These are phyloP conservation scores for Cetonia aurata DNA, from an alignment of 2,888 invertebrate species.

Conservation along the genomic window DNA sequence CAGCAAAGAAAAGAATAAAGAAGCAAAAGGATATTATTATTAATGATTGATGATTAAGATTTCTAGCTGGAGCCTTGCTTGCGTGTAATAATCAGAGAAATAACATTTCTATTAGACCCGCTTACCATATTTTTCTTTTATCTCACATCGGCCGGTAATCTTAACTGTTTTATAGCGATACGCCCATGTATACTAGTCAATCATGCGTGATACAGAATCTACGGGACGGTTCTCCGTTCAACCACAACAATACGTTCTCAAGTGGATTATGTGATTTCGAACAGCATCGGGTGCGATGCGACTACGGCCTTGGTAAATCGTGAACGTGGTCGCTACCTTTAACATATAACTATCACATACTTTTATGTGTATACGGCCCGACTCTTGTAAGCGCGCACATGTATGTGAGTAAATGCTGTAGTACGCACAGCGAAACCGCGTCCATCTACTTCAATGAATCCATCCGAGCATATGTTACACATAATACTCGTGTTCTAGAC, in stretches of 20 bases:
- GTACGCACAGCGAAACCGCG: conserved; percentile 32
- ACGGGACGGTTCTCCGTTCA: conserved; percentile 17
- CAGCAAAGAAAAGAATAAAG: conserved; percentile 2
- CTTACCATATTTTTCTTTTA: conserved; percentile 31
- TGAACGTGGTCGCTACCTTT: not conserved
- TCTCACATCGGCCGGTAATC: conserved; percentile 28
- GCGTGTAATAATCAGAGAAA: conserved; percentile 13
- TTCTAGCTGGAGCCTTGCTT: not conserved
- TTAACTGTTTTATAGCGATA: conserved; percentile 34
- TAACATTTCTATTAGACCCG: conserved; percentile 34
- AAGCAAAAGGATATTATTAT: conserved; percentile 1
- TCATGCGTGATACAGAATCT: conserved; percentile 41
- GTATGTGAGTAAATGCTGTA: conserved; percentile 26
- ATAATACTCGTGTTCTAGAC: conserved; percentile 49
- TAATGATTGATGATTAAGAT: conserved; percentile 24
- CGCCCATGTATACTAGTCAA: conserved; percentile 33
- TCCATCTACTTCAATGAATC: conserved; percentile 45
- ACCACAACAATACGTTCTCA: conserved; percentile 34
- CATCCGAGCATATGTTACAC: conserved; percentile 54
- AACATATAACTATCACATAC: too few relatives aligned
- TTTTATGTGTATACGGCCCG: not conserved
- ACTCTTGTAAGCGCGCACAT: not conserved
- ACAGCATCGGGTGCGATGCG: conserved; percentile 29
- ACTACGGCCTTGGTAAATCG: conserved; percentile 14
- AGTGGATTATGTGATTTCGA: conserved; percentile 41